Base-by-base conservation (phyloP, 2,113 vertebrate genomes). In the Cyprinodon brontotheroides region DNA sequence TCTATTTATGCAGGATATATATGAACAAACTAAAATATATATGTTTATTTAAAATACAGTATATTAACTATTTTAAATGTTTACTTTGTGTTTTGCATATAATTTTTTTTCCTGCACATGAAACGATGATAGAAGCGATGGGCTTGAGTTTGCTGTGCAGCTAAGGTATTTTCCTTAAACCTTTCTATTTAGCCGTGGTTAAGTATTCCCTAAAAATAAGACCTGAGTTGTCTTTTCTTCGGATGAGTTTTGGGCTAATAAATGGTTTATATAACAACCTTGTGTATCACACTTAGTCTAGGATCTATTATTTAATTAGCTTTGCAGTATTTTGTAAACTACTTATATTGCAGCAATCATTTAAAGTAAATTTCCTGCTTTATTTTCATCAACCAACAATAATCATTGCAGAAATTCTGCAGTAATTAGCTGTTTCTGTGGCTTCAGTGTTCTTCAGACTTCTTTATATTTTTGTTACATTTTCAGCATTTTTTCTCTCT, bases 401-500 rank as follows among this genome's bases (percentile, higher is more conserved):
- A n/a, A 57, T n/a, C 7, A n/a, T 8, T 10, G 10, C n/a, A 29
- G 20, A n/a, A 57, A 7, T n/a, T n/a, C 17, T 20, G 6, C 5
- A 9, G n/a, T 3, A n/a, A 9, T 14, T 57, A 20, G 50, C 15
- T 53, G 17, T 53, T 53, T 53, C 3, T 15, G 15, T 6, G 3
- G 36, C 66, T 41, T 0, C 40, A 13, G 3, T 36, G 48, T 77
- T 29, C 29, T 29, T 29, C 29, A 29, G 29, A 29, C 29, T 59
- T 61, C 20, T 20, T 38, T 10, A 13, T 53, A 45, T 70, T 72
- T 66, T 63, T 79, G 37, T 72, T 77, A 89, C 89, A 91, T 76
- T 90, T 89, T 75, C 90, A 75, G 76, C 77, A 10, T 87, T 29
- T 29, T 29, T 29, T 29, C 29, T 29, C 29, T 29, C 29, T 29